A percentile compares a stretch with the other conserved stretches of the same genome.
These are phyloP conservation scores for Tadarida brasiliensis DNA, from an alignment of 2,797 vertebrate species.

Conservation along the genomic window DNA sequence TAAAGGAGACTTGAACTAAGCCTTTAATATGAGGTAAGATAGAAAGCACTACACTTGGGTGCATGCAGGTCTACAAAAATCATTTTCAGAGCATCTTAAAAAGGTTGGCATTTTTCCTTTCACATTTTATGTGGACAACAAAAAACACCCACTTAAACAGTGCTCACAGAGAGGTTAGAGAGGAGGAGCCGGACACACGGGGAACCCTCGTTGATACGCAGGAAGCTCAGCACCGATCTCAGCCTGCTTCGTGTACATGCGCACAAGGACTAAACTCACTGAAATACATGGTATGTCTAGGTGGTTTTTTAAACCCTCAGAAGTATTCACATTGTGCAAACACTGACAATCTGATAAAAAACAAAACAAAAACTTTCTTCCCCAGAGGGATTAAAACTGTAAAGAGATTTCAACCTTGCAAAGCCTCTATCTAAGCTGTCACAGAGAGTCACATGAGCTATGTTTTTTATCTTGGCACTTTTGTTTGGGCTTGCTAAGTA, in stretches of 20 bases:
- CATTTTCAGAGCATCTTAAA: conserved; percentile 61
- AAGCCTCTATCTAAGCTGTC: neutral
- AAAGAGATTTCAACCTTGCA: conserved; percentile 44
- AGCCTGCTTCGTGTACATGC: neutral
- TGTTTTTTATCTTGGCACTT: conserved; percentile 54
- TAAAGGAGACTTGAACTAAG: conserved; percentile 35
- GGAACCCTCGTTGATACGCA: neutral
- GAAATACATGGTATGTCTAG: neutral
- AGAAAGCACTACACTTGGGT: conserved; percentile 33
- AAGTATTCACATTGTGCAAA: neutral
- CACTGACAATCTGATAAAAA: neutral
- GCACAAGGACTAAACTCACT: neutral
- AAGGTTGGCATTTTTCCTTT: conserved; percentile 23
- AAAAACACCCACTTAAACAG: neutral
- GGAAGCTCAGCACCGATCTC: neutral
- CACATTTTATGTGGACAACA: neutral
- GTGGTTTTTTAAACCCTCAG: neutral
- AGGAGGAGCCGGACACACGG: neutral
- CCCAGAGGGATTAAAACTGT: conserved; percentile 40
- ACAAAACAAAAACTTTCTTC: conserved; percentile 9
- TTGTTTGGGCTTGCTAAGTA: conserved; percentile 22
- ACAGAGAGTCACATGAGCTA: conserved; percentile 58
- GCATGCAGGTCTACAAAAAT: conserved; percentile 66
- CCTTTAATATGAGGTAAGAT: conserved; percentile 57
- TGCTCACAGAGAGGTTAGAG: neutral